A percentile compares a stretch with the other conserved stretches of the same genome.
phyloP scores from a whole-genome alignment of 1,140 invertebrate genomes.

The Pseudomyrmex gracilis region DNA sequence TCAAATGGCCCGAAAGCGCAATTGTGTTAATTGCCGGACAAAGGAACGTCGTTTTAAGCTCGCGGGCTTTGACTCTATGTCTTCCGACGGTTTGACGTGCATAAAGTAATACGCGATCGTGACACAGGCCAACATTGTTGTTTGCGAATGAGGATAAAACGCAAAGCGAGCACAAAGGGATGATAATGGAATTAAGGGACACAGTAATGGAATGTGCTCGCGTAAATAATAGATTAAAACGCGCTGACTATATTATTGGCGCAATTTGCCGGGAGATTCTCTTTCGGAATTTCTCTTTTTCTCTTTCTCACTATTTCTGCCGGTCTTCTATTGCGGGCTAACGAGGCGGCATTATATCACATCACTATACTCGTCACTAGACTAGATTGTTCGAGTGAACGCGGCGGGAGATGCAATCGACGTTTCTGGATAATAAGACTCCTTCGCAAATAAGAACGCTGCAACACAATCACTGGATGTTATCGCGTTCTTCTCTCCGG shows the following conservation, averaged over 20 bases:
- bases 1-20: conserved; percentile 30
- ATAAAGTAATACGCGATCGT: conserved; percentile 4
- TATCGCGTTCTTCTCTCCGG: background rate
- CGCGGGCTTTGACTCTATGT: conserved; percentile 3
- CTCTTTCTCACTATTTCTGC: background rate
- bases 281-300: too few species aligned
- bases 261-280: background rate
- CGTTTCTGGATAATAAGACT: conserved; percentile 38
- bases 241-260: background rate
- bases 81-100: background rate
- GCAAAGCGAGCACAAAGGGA: conserved; percentile 17
- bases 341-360: conserved; percentile 22
- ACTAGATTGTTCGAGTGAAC: background rate
- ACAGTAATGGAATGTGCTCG: background rate
- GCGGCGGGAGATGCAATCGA: conserved; percentile 2
- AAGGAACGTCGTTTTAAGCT: conserved; percentile 40
- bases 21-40: conserved; percentile 49
- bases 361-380: background rate
- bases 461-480: background rate
- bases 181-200: background rate
- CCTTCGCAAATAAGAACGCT: conserved; percentile 15
- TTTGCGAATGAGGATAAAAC: conserved; percentile 36
- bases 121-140: conserved; percentile 29
- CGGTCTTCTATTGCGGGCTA: background rate
- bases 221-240: conserved; percentile 24